phyloP scores from a whole-genome alignment of 2,113 vertebrate genomes.

The Phalacrocorax pelagicus region DNA sequence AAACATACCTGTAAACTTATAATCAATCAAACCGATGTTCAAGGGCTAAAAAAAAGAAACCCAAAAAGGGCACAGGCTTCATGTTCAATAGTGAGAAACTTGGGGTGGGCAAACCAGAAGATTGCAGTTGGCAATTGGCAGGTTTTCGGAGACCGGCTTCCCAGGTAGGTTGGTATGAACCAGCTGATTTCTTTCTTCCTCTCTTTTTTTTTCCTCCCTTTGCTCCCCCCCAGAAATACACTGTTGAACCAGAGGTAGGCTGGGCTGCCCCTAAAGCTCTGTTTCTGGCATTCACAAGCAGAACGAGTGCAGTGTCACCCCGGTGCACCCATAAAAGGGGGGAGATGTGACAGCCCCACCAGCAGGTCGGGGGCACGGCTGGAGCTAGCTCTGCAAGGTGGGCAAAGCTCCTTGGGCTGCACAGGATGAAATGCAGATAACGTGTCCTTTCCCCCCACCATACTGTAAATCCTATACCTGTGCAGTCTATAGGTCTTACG shows the following conservation, averaged over 20 bases:
- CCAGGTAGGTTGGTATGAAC: slow-evolving; percentile 8
- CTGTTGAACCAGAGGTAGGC: not conserved
- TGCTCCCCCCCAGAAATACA: not conserved
- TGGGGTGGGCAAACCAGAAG: slow-evolving; percentile 40
- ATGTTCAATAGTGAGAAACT: slow-evolving; percentile 27
- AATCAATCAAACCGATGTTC: not conserved
- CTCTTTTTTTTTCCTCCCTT: not conserved
- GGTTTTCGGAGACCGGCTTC: not conserved
- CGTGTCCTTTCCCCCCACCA: not conserved
- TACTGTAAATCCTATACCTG: not conserved
- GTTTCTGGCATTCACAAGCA: not conserved
- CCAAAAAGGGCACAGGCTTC: slow-evolving; percentile 17
- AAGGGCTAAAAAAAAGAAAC: slow-evolving; percentile 31
- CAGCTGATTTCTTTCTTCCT: not conserved
- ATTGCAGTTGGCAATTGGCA: not conserved
- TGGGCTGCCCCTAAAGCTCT: not conserved
- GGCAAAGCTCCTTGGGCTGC: not conserved
- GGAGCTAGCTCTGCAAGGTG: not conserved
- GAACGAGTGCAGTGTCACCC: not conserved
- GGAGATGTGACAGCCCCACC: not conserved
- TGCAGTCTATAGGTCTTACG: not conserved
- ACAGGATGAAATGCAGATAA: not conserved
- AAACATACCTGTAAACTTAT: slow-evolving; percentile 70
- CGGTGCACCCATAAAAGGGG: not conserved
- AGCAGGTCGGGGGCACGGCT: not conserved